Base-by-base conservation (phyloP, 1,140 invertebrate genomes). In the Plodia interpunctella region DNA sequence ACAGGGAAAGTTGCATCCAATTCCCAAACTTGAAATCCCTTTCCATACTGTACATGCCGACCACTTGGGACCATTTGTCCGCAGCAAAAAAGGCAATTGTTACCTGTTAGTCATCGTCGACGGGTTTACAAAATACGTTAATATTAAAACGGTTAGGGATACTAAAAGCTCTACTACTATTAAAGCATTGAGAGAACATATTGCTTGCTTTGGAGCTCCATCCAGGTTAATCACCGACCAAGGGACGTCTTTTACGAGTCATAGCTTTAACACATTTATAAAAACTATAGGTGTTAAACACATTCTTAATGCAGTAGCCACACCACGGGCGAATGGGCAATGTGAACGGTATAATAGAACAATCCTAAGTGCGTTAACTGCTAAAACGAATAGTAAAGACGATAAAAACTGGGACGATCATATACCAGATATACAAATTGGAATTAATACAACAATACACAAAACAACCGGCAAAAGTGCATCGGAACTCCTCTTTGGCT, bases 271-370 rank as follows among this genome's bases (percentile, higher is more conserved):
- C 11, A 11, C 11, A 3, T 49, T 49, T 17, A 11, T 49, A 3
- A n/a, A 13, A 17, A 5, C 38, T n/a, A 4, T n/a, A n/a, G 38
- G 38, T 49, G 13, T 49, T n/a, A 49, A 49, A 49, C 38, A 49
- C 13, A 49, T 49, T 4, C 11, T n/a, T 5, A 49, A 49, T 49
- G 38, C 38, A 0, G 57, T 59, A 13, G 49, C 57, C 9, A 59
- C 57, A 5, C 57, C 57, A 0, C 38, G 38, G 4, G 38, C 38
- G 3, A 49, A 49, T 13, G 38, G 38, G 11, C 38, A 49, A 17
- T 4, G 50, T 1, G 59, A 60, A 54, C 19, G 59, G 8, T 60
- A 44, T 25, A 60, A 60, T 32, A 25, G 57, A 18, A 58, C 44
- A 2, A 58, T 58, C 5, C 13, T 51, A 5, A 25, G 50, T 50